Conservation (phyloP, 2,797 vertebrate species). For the Chiroxiphia lanceolata region DNA sequence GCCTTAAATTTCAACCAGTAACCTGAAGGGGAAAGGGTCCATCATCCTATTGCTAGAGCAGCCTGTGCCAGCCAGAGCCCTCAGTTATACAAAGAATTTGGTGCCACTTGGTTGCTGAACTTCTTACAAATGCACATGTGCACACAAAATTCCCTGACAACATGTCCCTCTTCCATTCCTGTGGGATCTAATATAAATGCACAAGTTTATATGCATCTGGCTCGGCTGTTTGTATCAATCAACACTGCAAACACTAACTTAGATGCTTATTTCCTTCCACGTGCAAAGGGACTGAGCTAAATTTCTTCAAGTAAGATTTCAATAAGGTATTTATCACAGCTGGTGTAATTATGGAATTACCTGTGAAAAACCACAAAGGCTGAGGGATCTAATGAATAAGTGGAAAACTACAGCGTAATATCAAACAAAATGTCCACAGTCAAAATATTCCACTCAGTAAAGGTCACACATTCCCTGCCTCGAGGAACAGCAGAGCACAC, state of each 20-base stretch:
- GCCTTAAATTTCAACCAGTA: constrained; percentile 11
- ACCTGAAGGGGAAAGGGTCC: not conserved
- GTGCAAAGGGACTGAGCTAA: not conserved
- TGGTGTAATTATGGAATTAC: constrained; percentile 28
- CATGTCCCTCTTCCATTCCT: not conserved
- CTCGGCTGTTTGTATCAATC: not conserved
- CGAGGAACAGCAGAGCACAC: not conserved
- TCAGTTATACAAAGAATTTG: not conserved
- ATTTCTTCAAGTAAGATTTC: not conserved
- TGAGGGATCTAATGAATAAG: not conserved
- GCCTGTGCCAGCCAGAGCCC: not conserved
- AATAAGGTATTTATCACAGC: constrained; percentile 14
- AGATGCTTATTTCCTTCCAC: not conserved
- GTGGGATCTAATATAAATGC: not conserved
- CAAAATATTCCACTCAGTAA: not conserved
- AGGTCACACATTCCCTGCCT: not conserved
- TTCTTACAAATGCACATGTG: not conserved
- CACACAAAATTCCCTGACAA: not conserved
- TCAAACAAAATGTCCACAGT: not conserved
- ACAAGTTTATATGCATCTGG: not conserved
- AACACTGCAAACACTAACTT: not conserved
- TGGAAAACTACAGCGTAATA: not conserved
- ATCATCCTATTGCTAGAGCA: not conserved
- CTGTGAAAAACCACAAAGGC: not conserved
- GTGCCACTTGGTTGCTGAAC: not conserved